These are phyloP conservation scores for Hyposoter dolosus DNA, from an alignment of 2,888 invertebrate species.

Conservation along the genomic window DNA sequence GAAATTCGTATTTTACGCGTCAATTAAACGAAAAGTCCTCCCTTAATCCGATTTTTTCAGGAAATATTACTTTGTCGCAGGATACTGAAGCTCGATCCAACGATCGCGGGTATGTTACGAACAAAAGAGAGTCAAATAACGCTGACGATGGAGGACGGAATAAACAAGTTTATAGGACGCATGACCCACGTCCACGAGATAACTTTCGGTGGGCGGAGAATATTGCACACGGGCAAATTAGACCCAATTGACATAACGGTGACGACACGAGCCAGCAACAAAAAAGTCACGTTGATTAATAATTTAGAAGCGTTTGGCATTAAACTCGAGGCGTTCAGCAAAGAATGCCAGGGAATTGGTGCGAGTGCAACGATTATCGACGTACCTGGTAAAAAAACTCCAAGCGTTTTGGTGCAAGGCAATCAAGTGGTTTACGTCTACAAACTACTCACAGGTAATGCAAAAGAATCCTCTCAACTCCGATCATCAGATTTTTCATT, in stretches of 20 bases:
- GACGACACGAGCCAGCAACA: conserved; percentile 93
- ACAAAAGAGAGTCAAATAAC: conserved; percentile 84
- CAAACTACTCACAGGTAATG: conserved; percentile 86
- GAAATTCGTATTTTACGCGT: not conserved
- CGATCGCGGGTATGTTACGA: conserved; percentile 84
- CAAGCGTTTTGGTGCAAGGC: conserved; percentile 95
- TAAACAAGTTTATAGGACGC: conserved; percentile 87
- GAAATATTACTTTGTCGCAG: conserved; percentile 81
- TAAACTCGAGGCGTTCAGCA: conserved; percentile 91
- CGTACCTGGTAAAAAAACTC: conserved; percentile 89
- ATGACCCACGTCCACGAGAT: conserved; percentile 91
- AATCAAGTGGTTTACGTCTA: conserved; percentile 91
- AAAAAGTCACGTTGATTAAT: conserved; percentile 96
- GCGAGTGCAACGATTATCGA: conserved; percentile 94
- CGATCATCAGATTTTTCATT: not conserved
- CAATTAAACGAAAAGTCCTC: not conserved
- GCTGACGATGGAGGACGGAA: conserved; percentile 90
- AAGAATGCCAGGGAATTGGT: conserved; percentile 94
- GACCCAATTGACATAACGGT: conserved; percentile 92
- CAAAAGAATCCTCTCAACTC: not conserved
- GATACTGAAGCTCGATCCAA: conserved; percentile 86
- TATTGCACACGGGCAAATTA: conserved; percentile 89
- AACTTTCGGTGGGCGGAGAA: conserved; percentile 86
- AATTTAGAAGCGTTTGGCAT: conserved; percentile 96
- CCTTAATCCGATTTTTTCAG: conserved; percentile 10